A percentile compares a stretch with the other conserved stretches of the same genome.
Evolutionary conservation across 2,888 invertebrate genomes (phyloP).

Genomic region (Philopedon plagiatum): DNA sequence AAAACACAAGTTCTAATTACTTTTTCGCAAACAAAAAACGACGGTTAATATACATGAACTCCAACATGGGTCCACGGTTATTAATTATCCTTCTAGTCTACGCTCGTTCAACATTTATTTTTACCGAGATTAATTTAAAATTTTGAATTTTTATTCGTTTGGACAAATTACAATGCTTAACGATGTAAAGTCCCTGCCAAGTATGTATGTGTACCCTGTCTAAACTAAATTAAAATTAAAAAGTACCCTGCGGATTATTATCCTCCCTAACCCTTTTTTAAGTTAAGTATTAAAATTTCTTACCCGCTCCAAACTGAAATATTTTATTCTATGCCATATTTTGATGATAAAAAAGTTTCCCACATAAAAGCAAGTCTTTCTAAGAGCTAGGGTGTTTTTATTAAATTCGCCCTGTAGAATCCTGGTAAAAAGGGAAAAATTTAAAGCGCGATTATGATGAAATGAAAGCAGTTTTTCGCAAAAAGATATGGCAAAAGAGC

Average conservation of each 20-base stretch:
- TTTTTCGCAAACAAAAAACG: constrained; percentile 50
- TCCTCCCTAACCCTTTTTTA: too few species aligned
- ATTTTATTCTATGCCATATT: too few species aligned
- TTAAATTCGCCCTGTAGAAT: constrained; percentile 2
- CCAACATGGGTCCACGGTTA: constrained; percentile 37
- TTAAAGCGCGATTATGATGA: constrained; percentile 24
- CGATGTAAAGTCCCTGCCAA: constrained; percentile 17
- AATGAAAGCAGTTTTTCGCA: constrained; percentile 31
- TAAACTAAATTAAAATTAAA: background rate
- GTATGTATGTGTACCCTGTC: background rate
- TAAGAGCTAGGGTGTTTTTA: constrained; percentile 1
- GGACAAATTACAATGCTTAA: constrained; percentile 38
- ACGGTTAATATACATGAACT: constrained; percentile 48
- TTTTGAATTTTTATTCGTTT: constrained; percentile 36
- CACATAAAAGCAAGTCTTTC: too few species aligned
- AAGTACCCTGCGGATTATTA: too few species aligned
- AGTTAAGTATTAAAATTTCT: too few species aligned
- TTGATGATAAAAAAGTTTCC: too few species aligned
- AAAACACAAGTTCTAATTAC: constrained; percentile 49
- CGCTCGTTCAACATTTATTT: constrained; percentile 37
- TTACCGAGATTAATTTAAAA: constrained; percentile 45
- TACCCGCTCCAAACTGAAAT: too few species aligned
- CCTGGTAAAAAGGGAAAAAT: constrained; percentile 18
- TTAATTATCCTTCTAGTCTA: constrained; percentile 41
- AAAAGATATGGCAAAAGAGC: constrained; percentile 38